These are phyloP conservation scores for Tetranychus urticae DNA, from an alignment of 1,140 invertebrate genomes.

Conservation along the genomic window DNA sequence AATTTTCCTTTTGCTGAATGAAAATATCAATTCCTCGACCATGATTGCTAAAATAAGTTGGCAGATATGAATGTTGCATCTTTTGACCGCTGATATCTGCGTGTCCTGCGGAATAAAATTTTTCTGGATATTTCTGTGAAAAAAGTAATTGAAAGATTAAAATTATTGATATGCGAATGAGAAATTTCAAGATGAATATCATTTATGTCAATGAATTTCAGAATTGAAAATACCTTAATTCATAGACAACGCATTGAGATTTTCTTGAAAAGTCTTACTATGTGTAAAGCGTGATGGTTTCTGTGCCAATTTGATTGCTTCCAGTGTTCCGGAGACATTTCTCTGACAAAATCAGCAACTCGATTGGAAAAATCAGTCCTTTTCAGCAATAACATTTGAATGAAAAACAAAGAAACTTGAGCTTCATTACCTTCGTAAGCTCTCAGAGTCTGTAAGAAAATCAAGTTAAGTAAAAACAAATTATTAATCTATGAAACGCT, in stretches of 20 bases:
- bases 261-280: slow-evolving; percentile 13
- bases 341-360: slow-evolving; percentile 77
- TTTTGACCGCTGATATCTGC: slow-evolving; percentile 29
- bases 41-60: slow-evolving; percentile 76
- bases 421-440: slow-evolving; percentile 78
- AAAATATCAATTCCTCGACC: too few relatives aligned
- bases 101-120: slow-evolving; percentile 69
- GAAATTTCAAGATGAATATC: too few relatives aligned
- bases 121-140: slow-evolving; percentile 65
- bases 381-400: slow-evolving; percentile 64
- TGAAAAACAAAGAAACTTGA: slow-evolving; percentile 83
- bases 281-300: slow-evolving; percentile 71
- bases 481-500: slow-evolving; percentile 2
- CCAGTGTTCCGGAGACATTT: slow-evolving; percentile 47
- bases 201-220: too few relatives aligned
- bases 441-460: slow-evolving; percentile 38
- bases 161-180: background rate
- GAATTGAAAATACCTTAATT: too few relatives aligned
- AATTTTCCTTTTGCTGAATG: too few relatives aligned
- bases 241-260: too few relatives aligned
- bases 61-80: slow-evolving; percentile 45
- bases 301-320: slow-evolving; percentile 93
- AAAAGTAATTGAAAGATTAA: background rate
- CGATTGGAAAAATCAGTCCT: slow-evolving; percentile 65
- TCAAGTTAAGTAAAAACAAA: background rate